Base-by-base conservation (phyloP, 2,797 vertebrate species). In the Acropternis orthonyx region DNA sequence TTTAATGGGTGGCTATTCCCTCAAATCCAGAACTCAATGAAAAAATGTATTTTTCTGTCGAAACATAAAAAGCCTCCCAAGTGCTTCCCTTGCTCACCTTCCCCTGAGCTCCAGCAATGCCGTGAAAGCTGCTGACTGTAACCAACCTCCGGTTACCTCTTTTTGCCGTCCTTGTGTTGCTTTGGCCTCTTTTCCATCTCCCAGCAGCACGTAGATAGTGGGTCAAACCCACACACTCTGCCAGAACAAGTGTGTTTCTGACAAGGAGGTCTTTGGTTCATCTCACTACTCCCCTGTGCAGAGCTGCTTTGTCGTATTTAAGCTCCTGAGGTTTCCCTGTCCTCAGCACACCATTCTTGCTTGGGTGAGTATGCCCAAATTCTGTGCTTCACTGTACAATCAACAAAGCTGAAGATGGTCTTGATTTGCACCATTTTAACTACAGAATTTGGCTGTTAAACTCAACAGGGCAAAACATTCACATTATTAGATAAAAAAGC, bases 381-480 rank as follows among this genome's bases (percentile, higher is more conserved):
- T 69, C 55, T 62, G 27, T 26, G 52, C 24, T 79, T n/a, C 1
- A 0, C 28, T 52, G 4, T 0, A 9, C 3, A 2, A 37, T 7
- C 49, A 51, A 14, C 18, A 43, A 52, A 26, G 61, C 15, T 73
- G 56, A 65, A 59, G 17, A 22, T 1, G 2, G 12, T 26, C 46
- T 51, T 18, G 30, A 79, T 77, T 58, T 76, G 17, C 19, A 87
- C 16, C 19, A 10, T 32, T 90, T 71, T 21, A 32, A 19, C 26
- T 34, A 43, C 18, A 69, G 36, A 26, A 16, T 78, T 68, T 51
- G 24, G 15, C 27, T 68, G 15, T 30, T 52, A 43, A 79, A 76
- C 16, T 75, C 51, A 49, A 32, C 15, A 34, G 58, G 73, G 24
- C 12, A 91, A 86, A 88, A 62, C 7, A 22, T 52, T 65, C 28